Base-by-base conservation (phyloP, 2,888 invertebrate genomes). In the Dryomyza anilis region DNA sequence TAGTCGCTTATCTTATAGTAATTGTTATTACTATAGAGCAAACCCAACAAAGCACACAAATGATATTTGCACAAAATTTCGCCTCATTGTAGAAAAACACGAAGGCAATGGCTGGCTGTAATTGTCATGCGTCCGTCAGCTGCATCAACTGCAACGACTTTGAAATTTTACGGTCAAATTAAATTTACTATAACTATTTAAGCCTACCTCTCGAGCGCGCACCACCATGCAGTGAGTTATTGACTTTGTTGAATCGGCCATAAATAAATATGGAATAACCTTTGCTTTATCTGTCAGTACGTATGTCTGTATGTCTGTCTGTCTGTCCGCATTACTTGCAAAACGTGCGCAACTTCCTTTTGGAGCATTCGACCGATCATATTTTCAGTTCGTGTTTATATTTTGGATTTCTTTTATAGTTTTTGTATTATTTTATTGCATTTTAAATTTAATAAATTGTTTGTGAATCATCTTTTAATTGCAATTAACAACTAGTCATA, bases 71-170 rank as follows among this genome's bases (percentile, higher is more conserved):
- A 50, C 27, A 25, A 50, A 21, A 25, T 50, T 50, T 25, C 23
- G 25, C 25, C 25, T 50, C 50, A 50, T 50, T 50, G 50, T 12
- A 10, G 23, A 50, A 50, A 50, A 25, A n/a, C 14, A 25, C 27
- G 25, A 25, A n/a, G 16, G 12, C 23, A 50, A 50, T 25, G 50
- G n/a, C 50, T 25, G 50, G n/a, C n/a, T n/a, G n/a, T n/a, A n/a
- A 50, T 21, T 25, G 25, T 50, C 50, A 27, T 25, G 50, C 50
- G n/a, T 50, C 25, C 25, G 14, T 50, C 50, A 50, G 50, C 50
- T 50, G 50, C 21, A 21, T 23, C 19, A 48, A 23, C 48, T 21
- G 21, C 23, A 50, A 25, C 50, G n/a, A 12, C 25, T 50, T 27
- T 5, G 25, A 50, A 25, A 14, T 50, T 50, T 50, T 25, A n/a